These are phyloP conservation scores for Pherbina coryleti DNA, from an alignment of 2,888 invertebrate species.

Conservation along the genomic window DNA sequence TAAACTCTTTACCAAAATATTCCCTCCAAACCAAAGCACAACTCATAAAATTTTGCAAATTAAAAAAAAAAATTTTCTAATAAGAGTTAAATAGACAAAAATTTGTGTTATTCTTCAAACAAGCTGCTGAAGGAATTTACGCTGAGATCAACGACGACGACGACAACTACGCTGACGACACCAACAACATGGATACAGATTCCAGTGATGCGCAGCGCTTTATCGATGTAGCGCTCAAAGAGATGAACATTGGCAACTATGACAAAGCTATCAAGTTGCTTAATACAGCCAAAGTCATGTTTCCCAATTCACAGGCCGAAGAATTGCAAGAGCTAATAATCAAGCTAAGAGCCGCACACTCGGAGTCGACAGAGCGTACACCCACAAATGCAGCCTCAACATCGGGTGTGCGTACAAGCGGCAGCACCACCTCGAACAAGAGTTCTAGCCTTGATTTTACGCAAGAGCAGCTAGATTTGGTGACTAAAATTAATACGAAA, in stretches of 20 bases:
- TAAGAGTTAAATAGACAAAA: conserved; percentile 47
- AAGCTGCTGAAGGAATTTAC: conserved; percentile 50
- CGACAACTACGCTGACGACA: conserved; percentile 23
- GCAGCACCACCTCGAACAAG: not conserved
- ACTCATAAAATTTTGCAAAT: not conserved
- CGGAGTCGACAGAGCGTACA: conserved; percentile 13
- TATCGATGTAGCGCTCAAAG: conserved; percentile 75
- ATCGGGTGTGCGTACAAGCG: conserved; percentile 29
- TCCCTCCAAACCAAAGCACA: conserved; percentile 6
- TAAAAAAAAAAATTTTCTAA: conserved; percentile 33
- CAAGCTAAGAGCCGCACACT: conserved; percentile 48
- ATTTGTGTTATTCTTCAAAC: conserved; percentile 55
- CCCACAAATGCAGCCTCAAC: conserved; percentile 35
- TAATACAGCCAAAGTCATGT: conserved; percentile 76
- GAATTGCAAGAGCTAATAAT: conserved; percentile 68
- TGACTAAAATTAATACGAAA: conserved; percentile 71
- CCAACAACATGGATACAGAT: conserved; percentile 75
- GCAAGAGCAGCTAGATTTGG: conserved; percentile 80
- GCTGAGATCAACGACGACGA: conserved; percentile 10
- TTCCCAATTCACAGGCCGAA: conserved; percentile 75
- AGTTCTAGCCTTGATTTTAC: conserved; percentile 74
- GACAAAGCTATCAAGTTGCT: conserved; percentile 77
- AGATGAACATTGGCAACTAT: conserved; percentile 73
- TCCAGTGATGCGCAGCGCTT: conserved; percentile 79
- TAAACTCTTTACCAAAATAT: not conserved